These are phyloP conservation scores for Regulus satrapa DNA, from an alignment of 2,113 vertebrate genomes.

Conservation along the genomic window DNA sequence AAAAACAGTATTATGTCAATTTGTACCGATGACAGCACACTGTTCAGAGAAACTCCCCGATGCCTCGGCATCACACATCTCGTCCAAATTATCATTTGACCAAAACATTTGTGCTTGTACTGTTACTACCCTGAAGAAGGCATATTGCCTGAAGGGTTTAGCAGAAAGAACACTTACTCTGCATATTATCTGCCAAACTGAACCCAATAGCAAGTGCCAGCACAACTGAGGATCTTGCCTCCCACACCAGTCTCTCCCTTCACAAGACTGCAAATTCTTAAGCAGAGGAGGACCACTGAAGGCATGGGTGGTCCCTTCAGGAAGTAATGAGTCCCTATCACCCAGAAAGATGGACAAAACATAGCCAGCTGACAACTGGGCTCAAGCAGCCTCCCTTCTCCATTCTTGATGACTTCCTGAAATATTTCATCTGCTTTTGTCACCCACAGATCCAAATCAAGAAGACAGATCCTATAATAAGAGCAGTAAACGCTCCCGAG, in stretches of 20 bases:
- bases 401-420: neutral
- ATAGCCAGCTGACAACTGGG: fast-evolving
- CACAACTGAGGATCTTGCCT: neutral
- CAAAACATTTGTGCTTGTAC: neutral
- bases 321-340: neutral
- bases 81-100: neutral
- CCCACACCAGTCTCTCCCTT: neutral
- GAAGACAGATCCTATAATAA: neutral
- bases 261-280: neutral
- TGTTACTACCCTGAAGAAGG: neutral
- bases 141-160: neutral
- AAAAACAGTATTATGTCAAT: neutral
- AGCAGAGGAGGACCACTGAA: neutral
- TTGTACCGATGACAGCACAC: fast-evolving
- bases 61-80: neutral
- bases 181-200: neutral
- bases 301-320: fast-evolving
- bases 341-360: neutral
- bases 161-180: neutral
- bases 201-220: neutral
- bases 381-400: neutral
- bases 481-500: neutral
- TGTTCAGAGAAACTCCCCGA: neutral
- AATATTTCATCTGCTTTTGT: neutral
- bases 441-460: neutral